Evolutionary conservation across 2,888 invertebrate genomes (phyloP).

Genomic region (Pomacea canaliculata): DNA sequence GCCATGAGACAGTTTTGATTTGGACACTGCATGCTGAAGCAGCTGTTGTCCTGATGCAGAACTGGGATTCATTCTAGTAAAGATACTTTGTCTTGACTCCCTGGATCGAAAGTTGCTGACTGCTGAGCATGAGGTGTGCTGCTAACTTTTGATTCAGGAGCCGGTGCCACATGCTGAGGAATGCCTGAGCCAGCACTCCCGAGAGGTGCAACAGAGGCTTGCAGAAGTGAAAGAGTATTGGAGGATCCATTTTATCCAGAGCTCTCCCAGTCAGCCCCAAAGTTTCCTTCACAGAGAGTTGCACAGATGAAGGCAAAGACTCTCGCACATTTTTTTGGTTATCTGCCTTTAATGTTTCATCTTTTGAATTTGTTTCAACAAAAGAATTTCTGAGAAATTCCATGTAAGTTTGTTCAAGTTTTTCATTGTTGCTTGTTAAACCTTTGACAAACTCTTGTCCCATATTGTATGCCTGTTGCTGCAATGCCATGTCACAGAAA

Average conservation of each 20-base stretch:
- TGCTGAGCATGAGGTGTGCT: slow-evolving; percentile 24
- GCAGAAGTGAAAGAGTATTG: too few relatives aligned
- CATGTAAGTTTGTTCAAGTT: neutral
- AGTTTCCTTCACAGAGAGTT: too few relatives aligned
- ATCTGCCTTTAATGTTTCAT: too few relatives aligned
- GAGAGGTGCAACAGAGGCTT: neutral
- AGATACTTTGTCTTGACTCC: slow-evolving; percentile 6
- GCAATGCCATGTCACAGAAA: slow-evolving; percentile 9
- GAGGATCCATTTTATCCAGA: too few relatives aligned
- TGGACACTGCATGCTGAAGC: slow-evolving; percentile 30
- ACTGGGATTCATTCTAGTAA: neutral
- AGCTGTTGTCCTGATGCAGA: slow-evolving; percentile 2
- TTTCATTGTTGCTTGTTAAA: slow-evolving; percentile 23
- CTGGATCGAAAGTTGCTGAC: slow-evolving; percentile 30
- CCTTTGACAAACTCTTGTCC: slow-evolving; percentile 43
- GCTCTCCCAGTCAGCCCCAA: too few relatives aligned
- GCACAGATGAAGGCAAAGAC: too few relatives aligned
- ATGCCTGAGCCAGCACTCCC: neutral
- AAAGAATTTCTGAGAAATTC: neutral
- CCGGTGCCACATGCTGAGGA: neutral
- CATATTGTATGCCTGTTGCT: slow-evolving; percentile 32
- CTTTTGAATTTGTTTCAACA: too few relatives aligned
- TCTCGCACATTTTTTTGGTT: too few relatives aligned
- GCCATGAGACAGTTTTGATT: slow-evolving; percentile 29
- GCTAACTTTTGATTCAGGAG: neutral